phyloP scores from a whole-genome alignment of 2,113 vertebrate genomes.

The Colaptes auratus region DNA sequence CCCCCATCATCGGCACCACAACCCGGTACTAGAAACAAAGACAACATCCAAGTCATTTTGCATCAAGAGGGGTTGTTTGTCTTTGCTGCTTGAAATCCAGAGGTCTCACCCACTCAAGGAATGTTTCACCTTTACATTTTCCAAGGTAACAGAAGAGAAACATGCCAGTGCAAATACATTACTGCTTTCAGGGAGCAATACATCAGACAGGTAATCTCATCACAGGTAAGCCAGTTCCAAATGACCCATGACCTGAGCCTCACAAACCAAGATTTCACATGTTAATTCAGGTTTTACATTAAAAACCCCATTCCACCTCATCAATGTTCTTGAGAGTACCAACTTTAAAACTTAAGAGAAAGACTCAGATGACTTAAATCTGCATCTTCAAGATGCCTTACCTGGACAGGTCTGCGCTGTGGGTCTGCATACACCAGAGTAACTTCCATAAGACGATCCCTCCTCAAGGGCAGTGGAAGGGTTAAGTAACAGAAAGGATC shows the following conservation, averaged over 20 bases:
- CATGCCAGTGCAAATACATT: background rate
- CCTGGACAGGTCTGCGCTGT: constrained; percentile 88
- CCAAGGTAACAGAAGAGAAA: background rate
- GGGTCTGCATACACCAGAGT: constrained; percentile 89
- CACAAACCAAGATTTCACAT: background rate
- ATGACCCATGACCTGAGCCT: background rate
- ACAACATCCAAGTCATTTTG: background rate
- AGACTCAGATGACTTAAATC: background rate
- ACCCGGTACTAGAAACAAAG: constrained; percentile 84
- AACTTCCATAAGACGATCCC: constrained; percentile 93
- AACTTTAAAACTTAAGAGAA: background rate
- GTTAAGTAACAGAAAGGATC: constrained; percentile 99
- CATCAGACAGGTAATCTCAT: background rate
- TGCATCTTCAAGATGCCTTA: constrained; percentile 59
- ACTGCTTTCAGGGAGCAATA: background rate
- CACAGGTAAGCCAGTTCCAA: background rate
- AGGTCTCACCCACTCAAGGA: rapidly evolving
- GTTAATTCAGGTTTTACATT: background rate
- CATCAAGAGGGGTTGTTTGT: background rate
- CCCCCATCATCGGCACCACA: constrained; percentile 91
- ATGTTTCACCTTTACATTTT: background rate
- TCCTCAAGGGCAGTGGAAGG: constrained; percentile 94
- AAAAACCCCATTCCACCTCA: background rate
- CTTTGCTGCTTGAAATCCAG: background rate
- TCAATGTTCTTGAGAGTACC: background rate